Conservation (phyloP, 2,888 invertebrate species). For the Emmelina monodactyla region DNA sequence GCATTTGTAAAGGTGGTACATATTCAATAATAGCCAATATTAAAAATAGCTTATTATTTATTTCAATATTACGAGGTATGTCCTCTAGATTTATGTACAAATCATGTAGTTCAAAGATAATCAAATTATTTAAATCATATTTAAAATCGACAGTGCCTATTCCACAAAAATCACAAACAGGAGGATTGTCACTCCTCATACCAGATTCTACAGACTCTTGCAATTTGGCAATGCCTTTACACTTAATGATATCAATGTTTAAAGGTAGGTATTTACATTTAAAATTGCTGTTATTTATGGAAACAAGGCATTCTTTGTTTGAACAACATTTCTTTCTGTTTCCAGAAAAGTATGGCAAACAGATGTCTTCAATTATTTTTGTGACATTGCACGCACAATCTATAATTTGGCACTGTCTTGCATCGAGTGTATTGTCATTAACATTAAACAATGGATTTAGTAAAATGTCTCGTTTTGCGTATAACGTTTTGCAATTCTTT, state of each 20-base stretch:
- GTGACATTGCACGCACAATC: slow-evolving; percentile 9
- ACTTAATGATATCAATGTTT: slow-evolving; percentile 7
- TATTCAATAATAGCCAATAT: too few species aligned
- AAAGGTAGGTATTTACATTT: slow-evolving; percentile 10
- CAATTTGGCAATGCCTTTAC: slow-evolving; percentile 10
- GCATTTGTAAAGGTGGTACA: too few species aligned
- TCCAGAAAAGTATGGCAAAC: slow-evolving; percentile 7
- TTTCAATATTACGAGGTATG: too few species aligned
- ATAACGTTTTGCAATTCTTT: too few species aligned
- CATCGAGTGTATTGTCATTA: too few species aligned
- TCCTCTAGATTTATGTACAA: too few species aligned
- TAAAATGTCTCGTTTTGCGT: too few species aligned
- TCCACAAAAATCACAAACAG: slow-evolving; percentile 10
- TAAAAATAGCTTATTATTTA: too few species aligned
- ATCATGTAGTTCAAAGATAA: slow-evolving; percentile 9
- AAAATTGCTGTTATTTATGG: slow-evolving; percentile 6
- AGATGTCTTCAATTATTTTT: slow-evolving; percentile 9
- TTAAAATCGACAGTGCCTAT: slow-evolving; percentile 9
- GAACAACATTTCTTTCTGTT: slow-evolving; percentile 7
- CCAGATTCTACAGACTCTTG: slow-evolving; percentile 11
- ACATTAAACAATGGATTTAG: too few species aligned
- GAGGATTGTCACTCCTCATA: slow-evolving; percentile 7
- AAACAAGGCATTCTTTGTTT: slow-evolving; percentile 7
- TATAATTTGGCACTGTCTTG: slow-evolving; percentile 8
- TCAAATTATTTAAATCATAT: slow-evolving; percentile 10